Base-by-base conservation (phyloP, 2,113 vertebrate genomes). In the Chionodraco myersi region DNA sequence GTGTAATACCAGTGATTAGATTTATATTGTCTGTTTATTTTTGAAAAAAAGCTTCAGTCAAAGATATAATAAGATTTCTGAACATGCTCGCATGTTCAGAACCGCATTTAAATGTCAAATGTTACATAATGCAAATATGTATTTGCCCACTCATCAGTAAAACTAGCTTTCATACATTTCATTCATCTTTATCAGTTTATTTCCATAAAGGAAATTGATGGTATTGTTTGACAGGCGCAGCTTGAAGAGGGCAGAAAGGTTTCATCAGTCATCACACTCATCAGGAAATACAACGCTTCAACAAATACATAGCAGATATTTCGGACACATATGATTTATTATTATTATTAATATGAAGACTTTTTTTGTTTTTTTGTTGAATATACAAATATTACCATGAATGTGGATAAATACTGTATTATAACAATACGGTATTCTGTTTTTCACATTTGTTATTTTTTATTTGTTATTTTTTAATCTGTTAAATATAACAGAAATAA, bases 51-150 rank as follows among this genome's bases (percentile, higher is more conserved):
- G 30, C 30, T 30, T 30, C 30, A 30, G 30, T 47, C 44, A 59
- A 21, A 49, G 1, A 10, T 0, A 57, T 30, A 48, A 30, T 30
- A 30, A 30, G 30, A 48, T 21, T 21, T 21, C 21, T 21, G 21
- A 21, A 21, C 21, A 21, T 21, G 36, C 7, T 0, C 6, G 30
- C 26, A 52, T 2, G 2, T 60, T 23, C 13, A 49, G 18, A 69
- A 21, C 21, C 21, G 34, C 30, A 58, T 70, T 75, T 82, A 51
- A 52, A 30, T 63, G 26, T 41, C 11, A 69, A 69, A 26, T 36
- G 16, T 30, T 12, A 18, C 36, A 49, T 13, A 21, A 26, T 54
- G 18, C 1, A 52, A 60, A 47, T 45, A 49, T 16, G 26, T 9
- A 44, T 44, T n/a, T 16, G 23, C 14, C n/a, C 2, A 26, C 26